A percentile compares a stretch with the other conserved stretches of the same genome.
Conservation (phyloP, 2,888 invertebrate species). For the Watsonalla binaria region DNA sequence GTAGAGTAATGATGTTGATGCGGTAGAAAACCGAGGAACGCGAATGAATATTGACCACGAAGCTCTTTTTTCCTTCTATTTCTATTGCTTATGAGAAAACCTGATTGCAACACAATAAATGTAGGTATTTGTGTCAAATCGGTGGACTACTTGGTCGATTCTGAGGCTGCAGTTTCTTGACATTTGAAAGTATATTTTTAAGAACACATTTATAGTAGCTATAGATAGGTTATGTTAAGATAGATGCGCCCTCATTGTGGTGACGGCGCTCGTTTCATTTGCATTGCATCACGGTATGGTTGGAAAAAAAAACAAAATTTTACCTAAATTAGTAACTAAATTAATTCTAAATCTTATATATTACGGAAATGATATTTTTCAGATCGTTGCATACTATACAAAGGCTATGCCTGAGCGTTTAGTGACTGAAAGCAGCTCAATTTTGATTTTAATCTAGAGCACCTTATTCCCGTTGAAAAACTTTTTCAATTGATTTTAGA, state of each 20-base stretch:
- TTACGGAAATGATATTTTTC: too few relatives aligned
- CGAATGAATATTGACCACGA: too few relatives aligned
- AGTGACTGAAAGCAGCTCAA: too few relatives aligned
- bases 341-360: too few relatives aligned
- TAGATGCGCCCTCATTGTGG: conserved; percentile 25
- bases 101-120: neutral
- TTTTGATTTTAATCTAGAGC: too few relatives aligned
- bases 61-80: too few relatives aligned
- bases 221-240: conserved; percentile 5
- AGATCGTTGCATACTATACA: too few relatives aligned
- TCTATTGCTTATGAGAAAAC: too few relatives aligned
- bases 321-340: neutral
- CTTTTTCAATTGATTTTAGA: too few relatives aligned
- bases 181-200: conserved; percentile 19
- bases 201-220: conserved; percentile 12
- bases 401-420: too few relatives aligned
- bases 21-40: conserved; percentile 16
- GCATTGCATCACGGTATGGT: conserved; percentile 56
- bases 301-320: conserved; percentile 8
- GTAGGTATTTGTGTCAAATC: neutral
- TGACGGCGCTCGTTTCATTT: conserved; percentile 48
- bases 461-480: too few relatives aligned
- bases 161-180: conserved; percentile 19
- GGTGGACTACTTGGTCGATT: conserved; percentile 2
- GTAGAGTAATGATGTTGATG: conserved; percentile 35